Conservation (phyloP, 2,113 vertebrate species). For the Tamias sibiricus region DNA sequence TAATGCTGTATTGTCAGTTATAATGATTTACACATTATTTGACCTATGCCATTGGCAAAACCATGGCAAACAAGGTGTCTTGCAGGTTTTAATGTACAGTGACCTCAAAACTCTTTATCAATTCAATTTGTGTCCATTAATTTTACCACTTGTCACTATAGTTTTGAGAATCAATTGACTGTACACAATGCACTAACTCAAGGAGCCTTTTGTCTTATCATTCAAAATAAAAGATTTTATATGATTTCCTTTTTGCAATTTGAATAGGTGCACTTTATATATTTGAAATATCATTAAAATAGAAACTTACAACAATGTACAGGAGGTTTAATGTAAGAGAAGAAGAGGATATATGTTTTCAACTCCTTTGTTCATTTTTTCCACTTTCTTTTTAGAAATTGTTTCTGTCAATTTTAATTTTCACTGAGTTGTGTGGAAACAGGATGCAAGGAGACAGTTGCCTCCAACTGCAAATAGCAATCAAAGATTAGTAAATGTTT, state of each 20-base stretch:
- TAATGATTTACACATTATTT: not conserved
- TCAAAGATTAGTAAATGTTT: constrained; percentile 68
- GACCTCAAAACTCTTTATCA: constrained; percentile 7
- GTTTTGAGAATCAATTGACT: constrained; percentile 12
- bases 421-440: constrained; percentile 45
- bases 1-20: not conserved
- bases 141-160: constrained; percentile 10
- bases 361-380: constrained; percentile 70
- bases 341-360: constrained; percentile 32
- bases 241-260: constrained; percentile 54
- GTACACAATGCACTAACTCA: not conserved
- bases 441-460: constrained; percentile 69
- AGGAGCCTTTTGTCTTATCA: not conserved
- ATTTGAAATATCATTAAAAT: constrained; percentile 57
- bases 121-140: not conserved
- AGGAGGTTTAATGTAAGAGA: constrained; percentile 37
- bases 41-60: not conserved
- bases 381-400: constrained; percentile 77
- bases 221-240: not conserved
- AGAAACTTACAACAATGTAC: constrained; percentile 40
- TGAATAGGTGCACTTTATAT: not conserved
- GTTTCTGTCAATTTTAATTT: constrained; percentile 83
- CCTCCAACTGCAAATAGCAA: constrained; percentile 71
- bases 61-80: not conserved
- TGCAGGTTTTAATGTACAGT: not conserved